Conservation (phyloP, 1,140 invertebrate species). For the Ostrea edulis region DNA sequence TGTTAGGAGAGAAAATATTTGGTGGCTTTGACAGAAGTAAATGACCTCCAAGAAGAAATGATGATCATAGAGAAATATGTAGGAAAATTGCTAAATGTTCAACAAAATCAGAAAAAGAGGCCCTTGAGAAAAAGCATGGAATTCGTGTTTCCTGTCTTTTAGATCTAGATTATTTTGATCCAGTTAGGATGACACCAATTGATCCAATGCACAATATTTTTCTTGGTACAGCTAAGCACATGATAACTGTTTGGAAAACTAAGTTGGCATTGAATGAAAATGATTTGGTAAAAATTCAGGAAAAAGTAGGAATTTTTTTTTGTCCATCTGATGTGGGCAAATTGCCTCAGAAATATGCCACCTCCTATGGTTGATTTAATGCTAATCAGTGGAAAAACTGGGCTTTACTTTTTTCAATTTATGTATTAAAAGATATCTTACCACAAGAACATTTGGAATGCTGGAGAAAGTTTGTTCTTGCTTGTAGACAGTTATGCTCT, state of each 20-base stretch:
- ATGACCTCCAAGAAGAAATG: constrained; percentile 1
- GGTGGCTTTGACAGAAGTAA: constrained; percentile 36
- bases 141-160: constrained; percentile 7
- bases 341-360: constrained; percentile 51
- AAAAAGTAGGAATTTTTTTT: constrained; percentile 11
- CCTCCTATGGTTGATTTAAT: constrained; percentile 35
- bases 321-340: constrained; percentile 52
- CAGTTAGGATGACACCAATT: constrained; percentile 50
- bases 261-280: not conserved
- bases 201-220: constrained; percentile 58
- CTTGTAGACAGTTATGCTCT: constrained; percentile 37
- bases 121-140: constrained; percentile 45
- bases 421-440: constrained; percentile 54
- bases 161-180: constrained; percentile 53
- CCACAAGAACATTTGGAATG: constrained; percentile 54
- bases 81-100: not conserved
- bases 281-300: constrained; percentile 49
- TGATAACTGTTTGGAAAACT: constrained; percentile 43
- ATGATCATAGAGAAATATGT: constrained; percentile 11
- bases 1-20: constrained; percentile 45
- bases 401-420: constrained; percentile 52
- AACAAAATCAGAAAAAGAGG: not conserved
- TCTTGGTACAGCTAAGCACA: constrained; percentile 46
- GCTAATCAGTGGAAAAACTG: constrained; percentile 56
- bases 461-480: constrained; percentile 60